A percentile compares a stretch with the other conserved stretches of the same genome.
phyloP scores from a whole-genome alignment of 2,797 vertebrate species.

The Lutjanus argentimaculatus region DNA sequence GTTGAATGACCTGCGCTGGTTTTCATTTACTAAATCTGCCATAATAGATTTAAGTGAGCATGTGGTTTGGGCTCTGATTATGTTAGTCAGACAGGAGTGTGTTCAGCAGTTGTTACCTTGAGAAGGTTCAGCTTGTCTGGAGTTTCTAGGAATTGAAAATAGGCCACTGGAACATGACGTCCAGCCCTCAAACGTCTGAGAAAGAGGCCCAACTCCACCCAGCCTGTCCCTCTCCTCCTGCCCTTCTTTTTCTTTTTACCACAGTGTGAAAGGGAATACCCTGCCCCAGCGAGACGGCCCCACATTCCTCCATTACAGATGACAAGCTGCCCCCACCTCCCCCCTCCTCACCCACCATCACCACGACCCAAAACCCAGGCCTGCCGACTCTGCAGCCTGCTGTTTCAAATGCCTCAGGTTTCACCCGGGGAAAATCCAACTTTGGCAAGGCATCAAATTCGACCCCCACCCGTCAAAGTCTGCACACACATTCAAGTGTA shows the following conservation, averaged over 20 bases:
- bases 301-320: conserved; percentile 81
- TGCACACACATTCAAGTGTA: conserved; percentile 36
- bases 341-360: background rate
- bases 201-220: conserved; percentile 59
- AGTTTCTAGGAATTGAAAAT: conserved; percentile 68
- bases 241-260: conserved; percentile 55
- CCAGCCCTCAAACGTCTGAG: conserved; percentile 48
- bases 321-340: conserved; percentile 61
- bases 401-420: conserved; percentile 75
- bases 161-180: conserved; percentile 68
- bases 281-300: conserved; percentile 68
- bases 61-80: conserved; percentile 4
- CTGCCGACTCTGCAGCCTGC: conserved; percentile 68
- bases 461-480: conserved; percentile 24
- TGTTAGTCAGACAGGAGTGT: conserved; percentile 15
- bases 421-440: conserved; percentile 68
- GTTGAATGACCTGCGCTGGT: conserved; percentile 17
- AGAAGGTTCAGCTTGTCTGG: conserved; percentile 31
- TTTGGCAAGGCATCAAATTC: conserved; percentile 60
- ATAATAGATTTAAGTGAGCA: conserved; percentile 4
- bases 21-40: conserved; percentile 39
- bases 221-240: conserved; percentile 47
- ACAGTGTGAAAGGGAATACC: conserved; percentile 79
- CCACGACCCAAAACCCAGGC: conserved; percentile 50
- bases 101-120: conserved; percentile 29